Base-by-base conservation (phyloP, 2,113 vertebrate genomes). In the Engystomops pustulosus region DNA sequence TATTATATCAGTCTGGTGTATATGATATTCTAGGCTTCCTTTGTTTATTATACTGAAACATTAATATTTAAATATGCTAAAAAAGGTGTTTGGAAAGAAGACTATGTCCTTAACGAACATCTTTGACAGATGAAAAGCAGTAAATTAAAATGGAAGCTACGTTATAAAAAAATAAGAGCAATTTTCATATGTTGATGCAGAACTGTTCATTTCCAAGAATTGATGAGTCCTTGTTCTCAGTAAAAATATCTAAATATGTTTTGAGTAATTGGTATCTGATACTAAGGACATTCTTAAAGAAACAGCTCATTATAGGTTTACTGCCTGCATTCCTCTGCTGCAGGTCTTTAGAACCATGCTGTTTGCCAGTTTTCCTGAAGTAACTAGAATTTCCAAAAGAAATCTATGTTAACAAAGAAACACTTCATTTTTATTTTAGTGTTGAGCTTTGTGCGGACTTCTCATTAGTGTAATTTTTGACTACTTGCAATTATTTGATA, bases 71-170 rank as follows among this genome's bases (percentile, higher is more conserved):
- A 68, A 20, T 17, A 36, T 68, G 30, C 15, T 36, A 17, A 34
- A 15, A 68, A 68, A 18, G 30, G 15, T 34, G 30, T 18, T 36
- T 18, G 14, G 32, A 68, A 68, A 34, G 65, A 68, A 68, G 36
- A 68, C 36, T 3, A 34, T 36, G 15, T 34, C 65, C 32, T 68
- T 20, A 34, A 36, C 32, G 34, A 34, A 32, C 6, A 68, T 18
- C 30, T 68, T 68, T 6, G 23, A 32, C 30, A 68, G 14, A 68
- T 17, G 65, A 68, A 9, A 68, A 34, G 30, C 32, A 34, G 32
- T 36, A 68, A 34, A 68, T 18, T 68, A 32, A 68, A 68, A 36
- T 68, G 17, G 36, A 68, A 68, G 53, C n/a, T 58, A 58, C 7
- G 10, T 58, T 58, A 15, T 2, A 67, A 67, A 68, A 14, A 7